Evolutionary conservation across 2,888 invertebrate species (phyloP), one percentile per base, ranked within the genome.

Genomic region (Anaspis maculata): DNA sequence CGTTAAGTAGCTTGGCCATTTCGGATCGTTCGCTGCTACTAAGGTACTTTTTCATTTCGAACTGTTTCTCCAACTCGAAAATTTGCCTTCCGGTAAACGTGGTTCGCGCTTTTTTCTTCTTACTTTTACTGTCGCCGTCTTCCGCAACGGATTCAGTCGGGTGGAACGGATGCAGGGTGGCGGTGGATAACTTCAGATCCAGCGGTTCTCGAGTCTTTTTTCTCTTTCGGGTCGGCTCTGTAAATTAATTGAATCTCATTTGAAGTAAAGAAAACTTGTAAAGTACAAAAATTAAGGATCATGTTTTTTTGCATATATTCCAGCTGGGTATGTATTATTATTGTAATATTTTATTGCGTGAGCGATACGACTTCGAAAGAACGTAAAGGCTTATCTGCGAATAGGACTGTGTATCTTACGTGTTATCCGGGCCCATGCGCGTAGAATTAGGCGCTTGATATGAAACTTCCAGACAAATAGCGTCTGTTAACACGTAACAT

Each of bases 71-170:
- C 64, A 96, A 72, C 69, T 95, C 95, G 69, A 94, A 95, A 63
- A 94, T 94, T 72, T 94, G 94, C 30, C 92, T 68, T 2, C 95
- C 95, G 0, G 92, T 94, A 70, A 95, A 95, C 13, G 94, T 94
- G 13, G 94, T 92, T 40, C 94, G 69, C 1, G 94, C 92, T 61
- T 94, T 95, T 67, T 87, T 87, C 61, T 79, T 77, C 55, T 80
- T 79, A 42, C 70, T 66, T 48, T 73, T 71, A 37, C 59, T 51
- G 44, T 64, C 67, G 44, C 72, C 36, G 39, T 72, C 67, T 44
- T 75, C 76, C 4, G 69, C 69, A 23, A 45, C 37, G 15, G 44
- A 29, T 41, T 73, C 73, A 9, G 71, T 61, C 42, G 54, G 44
- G 44, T 61, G 37, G 13, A 33, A 41, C 22, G 46, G 46, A 24